Evolutionary conservation across 2,888 invertebrate genomes (phyloP), one percentile per base, ranked within the genome.

Genomic region (Acholoe squamosa): DNA sequence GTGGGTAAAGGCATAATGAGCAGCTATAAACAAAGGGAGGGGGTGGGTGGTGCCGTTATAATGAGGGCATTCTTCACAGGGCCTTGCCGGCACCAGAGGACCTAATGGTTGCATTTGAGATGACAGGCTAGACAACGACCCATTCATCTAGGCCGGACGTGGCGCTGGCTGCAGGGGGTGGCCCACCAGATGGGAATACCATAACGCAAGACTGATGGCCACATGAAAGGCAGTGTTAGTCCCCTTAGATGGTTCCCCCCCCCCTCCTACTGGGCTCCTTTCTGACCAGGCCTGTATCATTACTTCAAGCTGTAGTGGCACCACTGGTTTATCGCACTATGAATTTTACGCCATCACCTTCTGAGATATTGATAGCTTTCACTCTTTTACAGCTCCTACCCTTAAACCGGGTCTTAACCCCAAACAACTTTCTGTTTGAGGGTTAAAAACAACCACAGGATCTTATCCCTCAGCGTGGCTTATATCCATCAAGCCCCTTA

Each of bases 121-220:
- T 80, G 80, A 80, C 80, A 80, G 80, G 34, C 80, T 80, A 80
- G 80, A 80, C 80, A 80, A 80, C 34, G 80, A 43, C 80, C 80
- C 43, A 80, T 80, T 80, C 80, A 80, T 80, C 80, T 76, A 31
- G 28, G 76, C 28, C 76, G 25, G 76, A 31, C 61, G 61, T 61
- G 61, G 71, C 31, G 33, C 43, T 19, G 80, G 33, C 14, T 14
- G 76, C 76, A 14, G 31, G 28, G 22, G 34, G 34, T 14, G 14
- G 34, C 33, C 22, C 22, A 34, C 34, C 80, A 80, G 80, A 80
- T 34, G 80, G 34, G 33, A 80, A 80, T 80, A 80, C 80, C 43
- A 43, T 33, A 33, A 19, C 34, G 80, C 43, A 80, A 80, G 80
- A 80, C 80, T 80, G 80, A 80, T 80, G 80, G 80, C 43, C 80